These are phyloP conservation scores for Centropus bengalensis DNA, from an alignment of 2,113 vertebrate species.

Conservation along the genomic window DNA sequence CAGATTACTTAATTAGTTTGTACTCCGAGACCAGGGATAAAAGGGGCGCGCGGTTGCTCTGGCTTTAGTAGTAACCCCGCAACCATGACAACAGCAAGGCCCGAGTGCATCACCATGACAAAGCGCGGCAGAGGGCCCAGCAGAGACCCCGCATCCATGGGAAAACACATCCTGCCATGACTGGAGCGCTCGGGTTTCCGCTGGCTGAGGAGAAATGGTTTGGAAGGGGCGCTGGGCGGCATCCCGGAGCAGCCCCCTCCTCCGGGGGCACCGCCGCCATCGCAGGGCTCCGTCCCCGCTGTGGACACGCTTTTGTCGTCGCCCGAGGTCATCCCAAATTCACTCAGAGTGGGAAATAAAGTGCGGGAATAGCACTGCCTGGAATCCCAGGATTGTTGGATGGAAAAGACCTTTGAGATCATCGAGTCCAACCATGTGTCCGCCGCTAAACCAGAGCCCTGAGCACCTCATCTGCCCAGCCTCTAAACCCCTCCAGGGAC, in stretches of 20 bases:
- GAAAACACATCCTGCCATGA: accelerated
- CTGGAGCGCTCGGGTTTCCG: accelerated
- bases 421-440: too few species aligned
- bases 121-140: neutral
- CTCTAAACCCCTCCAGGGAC: too few species aligned
- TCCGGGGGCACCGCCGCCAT: too few species aligned
- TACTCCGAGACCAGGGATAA: slow-evolving; percentile 60
- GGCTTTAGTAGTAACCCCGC: slow-evolving; percentile 57
- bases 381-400: too few species aligned
- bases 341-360: neutral
- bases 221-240: neutral
- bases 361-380: neutral
- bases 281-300: neutral
- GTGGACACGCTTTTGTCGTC: accelerated
- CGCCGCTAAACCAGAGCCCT: too few species aligned
- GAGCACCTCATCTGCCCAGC: too few species aligned
- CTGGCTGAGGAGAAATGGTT: neutral
- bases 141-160: neutral
- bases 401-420: too few species aligned
- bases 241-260: too few species aligned
- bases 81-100: slow-evolving; percentile 70
- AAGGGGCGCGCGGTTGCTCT: slow-evolving; percentile 44
- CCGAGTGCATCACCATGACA: slow-evolving; percentile 69
- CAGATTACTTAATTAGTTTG: slow-evolving; percentile 58
- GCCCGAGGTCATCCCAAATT: neutral